Base-by-base conservation (phyloP, 2,797 vertebrate species). In the Pitangus sulphuratus region DNA sequence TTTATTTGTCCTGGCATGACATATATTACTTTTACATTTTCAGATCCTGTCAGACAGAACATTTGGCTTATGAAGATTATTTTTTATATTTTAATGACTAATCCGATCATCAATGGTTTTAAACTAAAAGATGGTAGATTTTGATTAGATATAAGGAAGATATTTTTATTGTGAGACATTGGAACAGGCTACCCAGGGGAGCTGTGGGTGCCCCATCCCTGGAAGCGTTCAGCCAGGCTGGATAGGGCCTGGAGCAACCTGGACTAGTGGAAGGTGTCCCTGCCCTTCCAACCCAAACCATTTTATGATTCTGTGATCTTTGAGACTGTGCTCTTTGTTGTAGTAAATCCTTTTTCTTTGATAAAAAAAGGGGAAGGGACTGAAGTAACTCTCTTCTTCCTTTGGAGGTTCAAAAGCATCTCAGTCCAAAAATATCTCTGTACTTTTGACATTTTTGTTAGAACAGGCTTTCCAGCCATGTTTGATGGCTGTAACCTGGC, bases 211-310 rank as follows among this genome's bases (percentile, higher is more conserved):
- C 20, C 37, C 20, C 25, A 4, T 24, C 8, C 33, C 40, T 60
- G 1, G 8, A 12, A 37, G 7, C 2, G 11, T 66, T 75, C 1
- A 5, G 8, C 4, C 30, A 14, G 60, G 2, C 0, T 75, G 35
- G 5, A 79, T 3, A 15, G 9, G 18, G 12, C 40, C 88, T 21
- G 25, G 54, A 42, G 45, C 8, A 60, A 3, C 9, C 5, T 61
- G 50, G 31, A 35, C 15, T 28, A 1, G 0, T 65, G 33, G 15
- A 22, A 77, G 12, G 19, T 39, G 16, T 44, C 64, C 9, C 28
- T 77, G 50, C n/a, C 8, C 9, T 69, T 60, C 33, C 60, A 57
- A 24, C 4, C 9, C 48, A 66, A 65, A 12, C 15, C 11, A 3
- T 83, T 75, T 2, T 0, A 3, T 66, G 18, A 10, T 15, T 58